These are phyloP conservation scores for Clanis bilineata DNA, from an alignment of 2,888 invertebrate species.

Conservation along the genomic window DNA sequence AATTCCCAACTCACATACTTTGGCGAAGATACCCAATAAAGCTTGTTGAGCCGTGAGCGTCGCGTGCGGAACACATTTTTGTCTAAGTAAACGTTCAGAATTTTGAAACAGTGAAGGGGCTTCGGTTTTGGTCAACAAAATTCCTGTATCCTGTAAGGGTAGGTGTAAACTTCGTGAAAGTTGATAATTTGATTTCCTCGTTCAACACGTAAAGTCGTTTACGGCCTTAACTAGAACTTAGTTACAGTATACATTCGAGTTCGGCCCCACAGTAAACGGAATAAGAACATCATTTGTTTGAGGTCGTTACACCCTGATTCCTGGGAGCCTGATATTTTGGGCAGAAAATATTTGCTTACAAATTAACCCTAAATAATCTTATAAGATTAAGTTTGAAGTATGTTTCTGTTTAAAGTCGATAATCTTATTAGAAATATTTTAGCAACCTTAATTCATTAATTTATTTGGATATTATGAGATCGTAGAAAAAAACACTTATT, in stretches of 20 bases:
- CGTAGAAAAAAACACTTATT: not conserved
- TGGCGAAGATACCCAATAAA: constrained; percentile 75
- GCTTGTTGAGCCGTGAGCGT: constrained; percentile 72
- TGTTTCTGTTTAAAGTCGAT: not conserved
- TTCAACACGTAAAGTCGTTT: constrained; percentile 80
- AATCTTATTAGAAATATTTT: not conserved
- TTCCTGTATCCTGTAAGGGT: constrained; percentile 62
- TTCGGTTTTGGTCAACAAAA: constrained; percentile 56
- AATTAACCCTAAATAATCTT: not conserved
- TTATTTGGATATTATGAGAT: too few species aligned
- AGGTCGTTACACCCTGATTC: constrained; percentile 29
- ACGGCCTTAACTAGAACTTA: constrained; percentile 72
- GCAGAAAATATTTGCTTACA: not conserved
- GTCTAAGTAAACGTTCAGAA: constrained; percentile 66
- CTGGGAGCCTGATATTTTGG: not conserved
- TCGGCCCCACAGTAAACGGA: constrained; percentile 45
- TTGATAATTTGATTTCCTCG: constrained; percentile 80
- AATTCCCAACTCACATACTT: constrained; percentile 72
- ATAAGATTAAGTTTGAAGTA: not conserved
- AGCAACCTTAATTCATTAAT: not conserved
- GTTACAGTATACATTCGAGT: constrained; percentile 65
- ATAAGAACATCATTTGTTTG: constrained; percentile 57
- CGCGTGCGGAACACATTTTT: constrained; percentile 65
- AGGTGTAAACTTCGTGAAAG: constrained; percentile 73
- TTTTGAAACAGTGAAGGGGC: constrained; percentile 66